These are phyloP conservation scores for Bovichtus variegatus DNA, from an alignment of 2,797 vertebrate species.

Conservation along the genomic window DNA sequence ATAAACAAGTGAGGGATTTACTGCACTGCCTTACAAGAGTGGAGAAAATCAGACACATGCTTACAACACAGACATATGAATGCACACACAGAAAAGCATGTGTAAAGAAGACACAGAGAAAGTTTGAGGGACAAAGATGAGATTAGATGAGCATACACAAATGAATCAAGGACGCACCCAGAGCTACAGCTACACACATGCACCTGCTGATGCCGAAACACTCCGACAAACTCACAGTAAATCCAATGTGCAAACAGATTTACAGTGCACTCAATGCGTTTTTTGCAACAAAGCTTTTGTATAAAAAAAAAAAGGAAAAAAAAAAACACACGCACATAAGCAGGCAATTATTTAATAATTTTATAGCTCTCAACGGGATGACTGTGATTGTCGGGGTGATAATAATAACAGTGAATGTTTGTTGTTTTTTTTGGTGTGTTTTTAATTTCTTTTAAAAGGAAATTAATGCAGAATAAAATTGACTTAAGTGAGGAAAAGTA, in stretches of 20 bases:
- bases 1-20: constrained; percentile 94
- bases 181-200: constrained; percentile 15
- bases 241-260: constrained; percentile 28
- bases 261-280: not conserved
- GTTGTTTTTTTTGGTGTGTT: not conserved
- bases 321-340: not conserved
- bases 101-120: constrained; percentile 12
- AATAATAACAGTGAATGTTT: not conserved
- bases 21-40: constrained; percentile 70
- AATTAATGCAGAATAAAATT: constrained; percentile 29
- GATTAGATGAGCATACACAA: constrained; percentile 23
- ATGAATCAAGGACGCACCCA: constrained; percentile 1
- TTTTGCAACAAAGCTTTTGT: not conserved
- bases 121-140: constrained; percentile 41
- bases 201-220: constrained; percentile 48
- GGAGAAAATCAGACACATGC: constrained; percentile 67
- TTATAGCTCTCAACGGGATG: constrained; percentile 5
- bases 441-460: not conserved
- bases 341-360: constrained; percentile 8
- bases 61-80: constrained; percentile 37
- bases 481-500: constrained; percentile 36
- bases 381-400: constrained; percentile 11
- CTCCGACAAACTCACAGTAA: constrained; percentile 8
- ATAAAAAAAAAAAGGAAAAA: fast-evolving
- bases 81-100: constrained; percentile 20